phyloP scores from a whole-genome alignment of 2,113 vertebrate species.

The Poecilia latipinna region DNA sequence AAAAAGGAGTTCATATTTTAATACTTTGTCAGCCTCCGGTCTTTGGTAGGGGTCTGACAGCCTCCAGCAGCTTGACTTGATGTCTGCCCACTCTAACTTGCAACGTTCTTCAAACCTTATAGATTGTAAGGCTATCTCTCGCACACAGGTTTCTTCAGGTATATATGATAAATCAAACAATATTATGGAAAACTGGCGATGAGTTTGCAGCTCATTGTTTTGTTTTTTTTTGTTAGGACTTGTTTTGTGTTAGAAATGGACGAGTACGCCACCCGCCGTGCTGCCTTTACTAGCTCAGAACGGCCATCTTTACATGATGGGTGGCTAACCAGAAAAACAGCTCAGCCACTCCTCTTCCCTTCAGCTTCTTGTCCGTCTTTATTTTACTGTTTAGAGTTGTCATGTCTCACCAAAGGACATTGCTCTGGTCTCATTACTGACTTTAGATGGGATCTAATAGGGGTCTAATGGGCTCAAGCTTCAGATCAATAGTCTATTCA shows the following conservation, averaged over 20 bases:
- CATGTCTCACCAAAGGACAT: conserved; percentile 67
- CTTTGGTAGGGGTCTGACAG: no score
- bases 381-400: conserved; percentile 65
- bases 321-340: neutral
- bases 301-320: neutral
- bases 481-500: conserved; percentile 76
- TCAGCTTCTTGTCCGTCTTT: conserved; percentile 17
- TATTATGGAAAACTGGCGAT: no score
- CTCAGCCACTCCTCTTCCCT: neutral
- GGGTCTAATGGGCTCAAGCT: conserved; percentile 77
- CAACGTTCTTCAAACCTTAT: neutral
- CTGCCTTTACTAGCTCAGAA: neutral
- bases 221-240: no score
- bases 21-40: no score
- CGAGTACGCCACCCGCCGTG: neutral
- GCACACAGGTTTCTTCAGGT: no score
- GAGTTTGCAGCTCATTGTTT: no score
- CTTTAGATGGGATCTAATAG: conserved; percentile 66
- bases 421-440: conserved; percentile 63
- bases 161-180: no score
- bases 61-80: neutral
- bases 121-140: neutral
- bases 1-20: no score
- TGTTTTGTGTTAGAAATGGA: neutral
- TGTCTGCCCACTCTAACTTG: neutral